Percentiles rank a stretch among this genome's conserved stretches.
These are phyloP conservation scores for Buphagus erythrorhynchus DNA, from an alignment of 2,797 vertebrate species.

Conservation along the genomic window DNA sequence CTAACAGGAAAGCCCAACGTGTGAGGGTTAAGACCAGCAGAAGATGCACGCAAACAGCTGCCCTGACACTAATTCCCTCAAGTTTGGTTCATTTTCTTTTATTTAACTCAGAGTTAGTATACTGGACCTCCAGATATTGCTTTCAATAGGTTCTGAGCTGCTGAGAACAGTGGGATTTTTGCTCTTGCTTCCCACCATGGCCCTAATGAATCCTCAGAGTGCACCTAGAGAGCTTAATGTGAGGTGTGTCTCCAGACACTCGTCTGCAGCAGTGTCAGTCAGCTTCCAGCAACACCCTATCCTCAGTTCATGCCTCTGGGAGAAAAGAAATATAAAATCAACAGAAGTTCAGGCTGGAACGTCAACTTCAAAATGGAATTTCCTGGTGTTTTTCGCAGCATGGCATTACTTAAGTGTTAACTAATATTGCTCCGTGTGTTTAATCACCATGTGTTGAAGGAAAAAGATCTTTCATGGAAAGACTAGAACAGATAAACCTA, in stretches of 20 bases:
- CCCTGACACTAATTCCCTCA: constrained; percentile 36
- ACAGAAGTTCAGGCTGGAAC: not conserved
- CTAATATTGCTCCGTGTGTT: constrained; percentile 24
- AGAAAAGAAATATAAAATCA: constrained; percentile 48
- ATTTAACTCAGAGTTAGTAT: not conserved
- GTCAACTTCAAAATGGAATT: not conserved
- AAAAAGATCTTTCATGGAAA: constrained; percentile 69
- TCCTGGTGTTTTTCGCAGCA: not conserved
- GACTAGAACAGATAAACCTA: constrained; percentile 62
- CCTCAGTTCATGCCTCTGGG: not conserved
- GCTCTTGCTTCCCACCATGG: not conserved
- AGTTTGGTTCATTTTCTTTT: constrained; percentile 4
- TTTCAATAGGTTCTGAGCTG: not conserved
- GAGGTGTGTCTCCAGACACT: not conserved
- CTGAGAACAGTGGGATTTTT: not conserved
- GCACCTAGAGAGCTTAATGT: not conserved
- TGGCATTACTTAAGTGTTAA: constrained; percentile 39
- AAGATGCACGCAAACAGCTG: constrained; percentile 41
- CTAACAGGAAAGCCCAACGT: constrained; percentile 38
- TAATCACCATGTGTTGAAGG: constrained; percentile 57
- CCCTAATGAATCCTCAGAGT: not conserved
- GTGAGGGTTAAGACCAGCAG: constrained; percentile 54
- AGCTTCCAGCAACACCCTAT: not conserved
- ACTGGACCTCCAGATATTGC: not conserved
- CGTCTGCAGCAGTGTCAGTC: not conserved